Conservation (phyloP, 2,797 vertebrate genomes). For the Arctocebus calabarensis region DNA sequence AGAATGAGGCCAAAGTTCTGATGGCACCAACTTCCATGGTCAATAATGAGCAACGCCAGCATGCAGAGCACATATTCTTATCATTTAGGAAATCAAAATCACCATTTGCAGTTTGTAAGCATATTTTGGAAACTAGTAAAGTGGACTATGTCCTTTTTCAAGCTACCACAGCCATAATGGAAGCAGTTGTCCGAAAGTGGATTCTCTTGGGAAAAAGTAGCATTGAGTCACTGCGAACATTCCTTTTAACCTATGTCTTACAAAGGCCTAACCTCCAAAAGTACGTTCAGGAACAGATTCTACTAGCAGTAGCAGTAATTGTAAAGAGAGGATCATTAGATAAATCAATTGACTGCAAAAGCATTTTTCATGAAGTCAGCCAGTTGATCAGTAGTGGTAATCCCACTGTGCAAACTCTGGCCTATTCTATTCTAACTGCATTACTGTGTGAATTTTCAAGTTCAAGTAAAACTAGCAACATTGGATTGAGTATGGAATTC, state of each 20-base stretch:
- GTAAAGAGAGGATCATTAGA: slow-evolving; percentile 98
- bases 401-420: slow-evolving; percentile 98
- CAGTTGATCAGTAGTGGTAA: slow-evolving; percentile 99
- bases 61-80: slow-evolving; percentile 98
- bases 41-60: slow-evolving; percentile 97
- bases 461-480: slow-evolving; percentile 99
- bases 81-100: slow-evolving; percentile 99
- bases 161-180: slow-evolving; percentile 99
- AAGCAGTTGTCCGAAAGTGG: slow-evolving; percentile 99
- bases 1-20: slow-evolving; percentile 99
- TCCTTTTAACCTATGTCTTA: slow-evolving; percentile 99
- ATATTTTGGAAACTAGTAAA: slow-evolving; percentile 99
- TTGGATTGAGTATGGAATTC: slow-evolving; percentile 99
- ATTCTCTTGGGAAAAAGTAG: slow-evolving; percentile 97
- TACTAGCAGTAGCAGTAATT: slow-evolving; percentile 97
- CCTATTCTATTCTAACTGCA: slow-evolving; percentile 98
- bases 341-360: slow-evolving; percentile 98
- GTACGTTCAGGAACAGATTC: slow-evolving; percentile 98
- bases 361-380: slow-evolving; percentile 98
- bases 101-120: slow-evolving; percentile 99
- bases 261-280: slow-evolving; percentile 99
- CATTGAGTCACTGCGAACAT: slow-evolving; percentile 97
- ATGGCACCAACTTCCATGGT: slow-evolving; percentile 99
- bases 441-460: slow-evolving; percentile 99
- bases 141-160: slow-evolving; percentile 99